Evolutionary conservation across 2,113 vertebrate species (phyloP), one percentile per base, ranked within the genome.

Genomic region (Cisticola juncidis): DNA sequence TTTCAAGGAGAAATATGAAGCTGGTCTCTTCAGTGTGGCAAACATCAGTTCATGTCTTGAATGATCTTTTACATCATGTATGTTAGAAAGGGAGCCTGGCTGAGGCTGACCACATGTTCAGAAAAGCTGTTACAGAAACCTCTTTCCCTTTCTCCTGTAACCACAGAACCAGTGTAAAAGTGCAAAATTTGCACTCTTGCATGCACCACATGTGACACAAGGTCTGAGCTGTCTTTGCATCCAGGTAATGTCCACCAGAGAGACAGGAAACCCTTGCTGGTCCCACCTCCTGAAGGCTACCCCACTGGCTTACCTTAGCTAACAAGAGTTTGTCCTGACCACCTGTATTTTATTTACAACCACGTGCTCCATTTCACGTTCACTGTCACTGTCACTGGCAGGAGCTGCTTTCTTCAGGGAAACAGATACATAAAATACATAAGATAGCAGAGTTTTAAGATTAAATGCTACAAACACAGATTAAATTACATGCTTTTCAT

Each of bases 381-480:
- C 69, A 29, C 71, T 94, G 81, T 92, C 69, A 29, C 71, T 94
- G 81, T 26, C 95, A 73, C 64, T 71, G 61, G 29, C 35, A 36
- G 23, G 51, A 90, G 47, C 60, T 88, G 57, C 86, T 91, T 86
- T 88, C 73, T 86, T 81, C 73, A 57, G 86, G 86, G 78, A 87
- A 95, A 60, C 1, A 87, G 86, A 81, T 61, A 84, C 69, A 91
- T 53, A 35, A 91, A 95, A 80, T 81, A 91, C 57, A 5, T 48
- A 91, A 91, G 7, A 81, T 57, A 83, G 45, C 40, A 86, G 48
- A 56, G 17, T 48, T 94, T 92, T 65, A 92, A 92, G 81, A 91
- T 96, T 74, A 89, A 96, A 89, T 50, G 70, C 69, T 79, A 82
- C 80, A 94, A 94, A 95, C 44, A 94, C 29, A 68, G 94, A 94